Conservation (phyloP, 2,888 invertebrate species). For the Tenthredo amoena region DNA sequence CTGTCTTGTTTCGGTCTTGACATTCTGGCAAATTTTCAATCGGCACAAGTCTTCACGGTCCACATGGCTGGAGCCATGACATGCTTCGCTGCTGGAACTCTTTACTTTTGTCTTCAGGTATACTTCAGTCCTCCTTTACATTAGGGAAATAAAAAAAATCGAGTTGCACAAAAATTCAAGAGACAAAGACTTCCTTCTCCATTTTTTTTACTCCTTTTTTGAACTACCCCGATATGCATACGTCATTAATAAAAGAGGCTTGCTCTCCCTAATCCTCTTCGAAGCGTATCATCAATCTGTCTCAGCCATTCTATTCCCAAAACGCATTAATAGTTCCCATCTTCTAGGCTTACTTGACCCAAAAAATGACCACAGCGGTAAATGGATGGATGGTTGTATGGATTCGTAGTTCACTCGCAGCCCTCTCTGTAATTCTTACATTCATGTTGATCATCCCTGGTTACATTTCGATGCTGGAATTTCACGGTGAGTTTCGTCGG, state of each 20-base stretch:
- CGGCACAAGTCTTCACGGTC: conserved; percentile 79
- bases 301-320: not conserved
- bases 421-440: conserved; percentile 66
- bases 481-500: conserved; percentile 64
- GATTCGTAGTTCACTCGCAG: conserved; percentile 67
- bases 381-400: conserved; percentile 67
- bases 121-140: not conserved
- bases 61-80: conserved; percentile 82
- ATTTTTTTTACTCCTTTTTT: not conserved
- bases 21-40: conserved; percentile 83
- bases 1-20: conserved; percentile 80
- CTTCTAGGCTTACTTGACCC: conserved; percentile 72
- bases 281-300: not conserved
- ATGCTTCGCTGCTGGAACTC: conserved; percentile 80
- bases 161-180: not conserved
- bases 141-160: not conserved
- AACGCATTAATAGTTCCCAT: not conserved
- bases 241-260: not conserved
- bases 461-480: conserved; percentile 68
- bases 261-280: not conserved
- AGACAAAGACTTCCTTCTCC: not conserved
- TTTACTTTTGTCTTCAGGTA: conserved; percentile 81
- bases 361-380: conserved; percentile 71
- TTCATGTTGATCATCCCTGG: conserved; percentile 66
- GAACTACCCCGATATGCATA: not conserved